Base-by-base conservation (phyloP, 2,888 invertebrate genomes). In the Amphimallon solstitiale region DNA sequence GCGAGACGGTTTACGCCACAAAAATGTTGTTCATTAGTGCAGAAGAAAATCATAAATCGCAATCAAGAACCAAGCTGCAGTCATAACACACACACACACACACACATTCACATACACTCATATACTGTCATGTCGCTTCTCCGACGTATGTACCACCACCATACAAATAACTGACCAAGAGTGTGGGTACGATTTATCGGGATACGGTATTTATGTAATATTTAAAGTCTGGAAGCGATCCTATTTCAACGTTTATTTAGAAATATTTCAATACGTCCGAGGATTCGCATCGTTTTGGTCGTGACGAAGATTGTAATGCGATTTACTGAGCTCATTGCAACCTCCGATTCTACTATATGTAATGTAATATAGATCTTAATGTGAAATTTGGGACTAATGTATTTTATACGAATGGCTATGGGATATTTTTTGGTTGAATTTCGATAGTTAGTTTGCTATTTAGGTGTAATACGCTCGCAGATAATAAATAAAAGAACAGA, bases 111-210 rank as follows among this genome's bases (percentile, higher is more conserved):
- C n/a, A n/a, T n/a, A n/a, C n/a, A n/a, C n/a, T n/a, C n/a, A n/a
- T n/a, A n/a, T n/a, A n/a, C n/a, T n/a, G n/a, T n/a, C n/a, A 67
- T 68, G 70, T 70, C 72, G 67, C 67, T 59, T 45, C 46, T 19
- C 45, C n/a, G n/a, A n/a, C n/a, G n/a, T n/a, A n/a, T n/a, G 51
- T 43, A 67, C 69, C 67, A 63, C 51, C 56, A n/a, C n/a, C n/a
- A n/a, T n/a, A n/a, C n/a, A 67, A 54, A 67, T 70, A 71, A 71
- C 70, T 70, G 70, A 71, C 70, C 68, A 69, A 69, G 65, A 45
- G 72, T 72, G 72, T 72, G 69, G 72, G 72, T 68, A 67, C 70
- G 64, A 70, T 70, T 70, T 72, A 70, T 70, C 68, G 64, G 62
- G 49, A 48, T 48, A 65, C 46, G 63, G 65, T 69, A 66, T 69